Evolutionary conservation across 1,140 invertebrate species (phyloP).

Genomic region (Leptinotarsa lineolata): DNA sequence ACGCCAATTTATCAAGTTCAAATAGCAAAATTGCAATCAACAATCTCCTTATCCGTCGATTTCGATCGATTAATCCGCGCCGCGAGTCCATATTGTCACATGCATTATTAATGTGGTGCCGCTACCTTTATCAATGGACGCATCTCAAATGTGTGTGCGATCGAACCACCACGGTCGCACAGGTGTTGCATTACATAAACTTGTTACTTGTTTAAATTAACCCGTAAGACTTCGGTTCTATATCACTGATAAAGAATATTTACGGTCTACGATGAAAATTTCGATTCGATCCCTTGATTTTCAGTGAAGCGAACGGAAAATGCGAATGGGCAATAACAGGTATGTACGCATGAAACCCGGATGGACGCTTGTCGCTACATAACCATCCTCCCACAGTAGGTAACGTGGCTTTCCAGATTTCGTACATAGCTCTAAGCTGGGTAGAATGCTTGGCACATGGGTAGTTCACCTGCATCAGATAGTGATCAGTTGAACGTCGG

Average conservation of each 20-base stretch:
- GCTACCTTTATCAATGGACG: background rate
- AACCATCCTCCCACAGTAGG: too few relatives aligned
- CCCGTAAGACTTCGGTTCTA: conserved; percentile 8
- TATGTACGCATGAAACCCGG: too few relatives aligned
- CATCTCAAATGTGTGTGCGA: conserved; percentile 13
- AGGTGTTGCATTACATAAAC: conserved; percentile 17
- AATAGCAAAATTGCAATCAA: background rate
- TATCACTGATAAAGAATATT: conserved; percentile 20
- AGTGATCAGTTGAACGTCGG: too few relatives aligned
- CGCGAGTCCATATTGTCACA: conserved; percentile 1
- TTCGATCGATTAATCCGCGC: background rate
- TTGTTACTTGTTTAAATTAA: conserved; percentile 22
- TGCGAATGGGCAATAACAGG: background rate
- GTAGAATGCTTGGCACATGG: too few relatives aligned
- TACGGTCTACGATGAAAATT: background rate
- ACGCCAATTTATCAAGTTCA: background rate
- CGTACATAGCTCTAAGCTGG: too few relatives aligned
- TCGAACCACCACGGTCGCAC: conserved; percentile 10
- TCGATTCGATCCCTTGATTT: background rate
- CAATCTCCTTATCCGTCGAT: background rate
- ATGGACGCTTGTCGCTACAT: too few relatives aligned
- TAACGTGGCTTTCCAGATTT: too few relatives aligned
- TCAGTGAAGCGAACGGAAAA: background rate
- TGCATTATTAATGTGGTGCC: conserved; percentile 6
- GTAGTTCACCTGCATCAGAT: too few relatives aligned